These are phyloP conservation scores for Lasioglossum leucozonium DNA, from an alignment of 2,888 invertebrate species.

Conservation along the genomic window DNA sequence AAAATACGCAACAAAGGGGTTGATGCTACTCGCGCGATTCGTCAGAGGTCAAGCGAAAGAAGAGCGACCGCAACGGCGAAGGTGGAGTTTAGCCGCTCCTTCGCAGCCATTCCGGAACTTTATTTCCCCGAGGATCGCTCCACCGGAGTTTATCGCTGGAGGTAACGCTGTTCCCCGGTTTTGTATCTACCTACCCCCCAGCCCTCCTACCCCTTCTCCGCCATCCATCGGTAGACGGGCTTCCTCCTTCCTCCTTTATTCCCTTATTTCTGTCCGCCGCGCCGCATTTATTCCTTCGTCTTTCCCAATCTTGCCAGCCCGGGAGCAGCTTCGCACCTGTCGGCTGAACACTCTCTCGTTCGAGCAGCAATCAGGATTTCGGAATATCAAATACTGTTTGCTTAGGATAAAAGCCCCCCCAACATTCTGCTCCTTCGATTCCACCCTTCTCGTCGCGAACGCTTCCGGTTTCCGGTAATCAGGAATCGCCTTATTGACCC, in stretches of 20 bases:
- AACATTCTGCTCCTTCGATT: conserved; percentile 23
- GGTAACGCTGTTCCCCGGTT: conserved; percentile 66
- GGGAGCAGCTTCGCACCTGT: conserved; percentile 11
- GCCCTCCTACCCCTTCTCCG: conserved; percentile 2
- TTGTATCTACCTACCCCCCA: conserved; percentile 41
- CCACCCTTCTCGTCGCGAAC: background rate
- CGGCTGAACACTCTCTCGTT: conserved; percentile 14
- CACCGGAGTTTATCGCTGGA: conserved; percentile 77
- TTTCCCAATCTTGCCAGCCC: background rate
- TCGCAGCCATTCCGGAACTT: conserved; percentile 74
- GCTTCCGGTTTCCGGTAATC: conserved; percentile 33
- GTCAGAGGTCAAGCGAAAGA: conserved; percentile 64
- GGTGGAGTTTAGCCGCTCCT: conserved; percentile 59
- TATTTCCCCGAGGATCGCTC: conserved; percentile 81
- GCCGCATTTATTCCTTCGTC: conserved; percentile 26
- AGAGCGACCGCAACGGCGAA: conserved; percentile 50
- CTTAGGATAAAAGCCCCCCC: conserved; percentile 57
- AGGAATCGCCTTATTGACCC: conserved; percentile 14
- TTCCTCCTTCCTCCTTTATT: background rate
- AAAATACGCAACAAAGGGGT: conserved; percentile 39
- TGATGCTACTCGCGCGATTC: conserved; percentile 52
- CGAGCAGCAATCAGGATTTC: conserved; percentile 53
- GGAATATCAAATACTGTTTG: conserved; percentile 65
- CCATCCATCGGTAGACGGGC: background rate
- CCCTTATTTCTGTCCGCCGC: conserved; percentile 31